Evolutionary conservation across 2,113 vertebrate genomes (phyloP), one percentile per base, ranked within the genome.

Genomic region (Pelvicachromis taeniatus): DNA sequence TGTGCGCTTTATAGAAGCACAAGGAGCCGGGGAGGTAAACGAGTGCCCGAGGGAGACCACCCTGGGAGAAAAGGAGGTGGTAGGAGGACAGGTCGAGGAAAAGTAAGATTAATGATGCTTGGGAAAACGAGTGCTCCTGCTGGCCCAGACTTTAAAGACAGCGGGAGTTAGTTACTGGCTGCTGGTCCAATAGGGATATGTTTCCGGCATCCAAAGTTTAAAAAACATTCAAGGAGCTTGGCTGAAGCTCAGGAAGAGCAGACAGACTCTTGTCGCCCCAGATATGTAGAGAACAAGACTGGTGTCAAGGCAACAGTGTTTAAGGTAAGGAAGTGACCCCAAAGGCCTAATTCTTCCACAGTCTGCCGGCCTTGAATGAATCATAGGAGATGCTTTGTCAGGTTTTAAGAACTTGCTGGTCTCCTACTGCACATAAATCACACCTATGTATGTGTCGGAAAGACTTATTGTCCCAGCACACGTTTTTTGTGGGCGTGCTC

Each of bases 101-200:
- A 95, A 95, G 94, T 93, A 95, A 95, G 95, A 95, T 95, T 95
- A 95, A 95, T 95, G 94, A 94, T 91, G 89, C 91, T 92, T 65
- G 90, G 88, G 90, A 91, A 92, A 95, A 91, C 80, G 89, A 94
- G 92, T 78, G 87, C 81, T 91, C 89, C 93, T 93, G 87, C 90
- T 90, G 89, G 88, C 85, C 92, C 65, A 26, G 88, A 88, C 90
- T 93, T 92, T 93, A 91, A 93, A 94, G 91, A 88, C 89, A 91
- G 93, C 83, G 23, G 91, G 93, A 92, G 93, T 94, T 94, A 91
- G 92, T 92, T 93, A 88, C 90, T 89, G 85, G 90, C 86, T 91
- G 83, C 86, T 86, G 92, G 90, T 92, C 92, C 92, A 40, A 87
- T 56, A 83, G 89, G 88, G 91, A 91, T 81, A 78, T 53, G 56